phyloP scores from a whole-genome alignment of 2,797 vertebrate genomes.

The Anisognathus igniventris region DNA sequence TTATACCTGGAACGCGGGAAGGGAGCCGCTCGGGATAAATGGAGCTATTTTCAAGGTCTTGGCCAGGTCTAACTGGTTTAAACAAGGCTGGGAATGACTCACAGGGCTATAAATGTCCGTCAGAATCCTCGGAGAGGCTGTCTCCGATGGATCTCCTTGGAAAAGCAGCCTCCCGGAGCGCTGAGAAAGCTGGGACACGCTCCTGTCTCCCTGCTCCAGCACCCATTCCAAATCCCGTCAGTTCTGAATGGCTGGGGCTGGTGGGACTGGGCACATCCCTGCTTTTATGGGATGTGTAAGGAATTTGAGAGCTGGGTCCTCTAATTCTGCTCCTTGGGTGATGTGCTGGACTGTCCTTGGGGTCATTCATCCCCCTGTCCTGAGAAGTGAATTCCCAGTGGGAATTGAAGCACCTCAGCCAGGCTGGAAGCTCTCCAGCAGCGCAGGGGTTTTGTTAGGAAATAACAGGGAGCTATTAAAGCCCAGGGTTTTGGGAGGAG shows the following conservation, averaged over 20 bases:
- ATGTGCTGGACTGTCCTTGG: background rate
- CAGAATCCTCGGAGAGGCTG: slow-evolving; percentile 1
- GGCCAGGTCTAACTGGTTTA: slow-evolving; percentile 66
- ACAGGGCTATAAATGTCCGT: slow-evolving; percentile 58
- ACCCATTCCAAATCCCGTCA: background rate
- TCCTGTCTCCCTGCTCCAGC: accelerated
- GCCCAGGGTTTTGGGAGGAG: slow-evolving; percentile 20
- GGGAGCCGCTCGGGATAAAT: slow-evolving; percentile 45
- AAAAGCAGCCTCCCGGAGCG: background rate
- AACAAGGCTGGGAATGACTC: slow-evolving; percentile 59
- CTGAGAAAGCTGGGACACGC: background rate
- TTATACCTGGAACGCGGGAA: slow-evolving; percentile 18
- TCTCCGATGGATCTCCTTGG: background rate
- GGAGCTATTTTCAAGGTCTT: slow-evolving; percentile 65
- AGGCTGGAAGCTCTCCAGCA: background rate
- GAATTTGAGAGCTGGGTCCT: too few species aligned
- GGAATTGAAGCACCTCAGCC: background rate
- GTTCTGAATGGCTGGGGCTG: background rate
- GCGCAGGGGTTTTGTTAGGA: background rate
- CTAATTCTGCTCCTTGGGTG: too few species aligned
- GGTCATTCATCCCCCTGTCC: background rate
- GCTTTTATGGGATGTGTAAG: background rate
- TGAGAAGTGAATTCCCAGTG: background rate
- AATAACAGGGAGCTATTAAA: slow-evolving; percentile 28
- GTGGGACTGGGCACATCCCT: accelerated